A percentile compares a stretch with the other conserved stretches of the same genome.
Evolutionary conservation across 2,113 vertebrate genomes (phyloP).

Genomic region (Nesogale talazaci): DNA sequence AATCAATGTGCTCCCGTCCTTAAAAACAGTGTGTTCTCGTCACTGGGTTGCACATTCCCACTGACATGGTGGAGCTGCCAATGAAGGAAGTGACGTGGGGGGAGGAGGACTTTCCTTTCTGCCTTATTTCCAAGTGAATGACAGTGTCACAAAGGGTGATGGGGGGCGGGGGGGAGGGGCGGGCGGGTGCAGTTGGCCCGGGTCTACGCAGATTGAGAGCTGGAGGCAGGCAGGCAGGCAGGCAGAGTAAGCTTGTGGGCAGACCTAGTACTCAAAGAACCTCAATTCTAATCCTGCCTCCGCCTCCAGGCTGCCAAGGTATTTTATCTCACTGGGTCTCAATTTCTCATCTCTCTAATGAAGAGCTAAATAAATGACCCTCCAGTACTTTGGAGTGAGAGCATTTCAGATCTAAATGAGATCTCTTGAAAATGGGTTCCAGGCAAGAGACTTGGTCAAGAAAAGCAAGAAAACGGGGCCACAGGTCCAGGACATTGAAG

Average conservation of each 20-base stretch:
- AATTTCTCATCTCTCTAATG: slow-evolving; percentile 21
- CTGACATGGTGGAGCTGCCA: slow-evolving; percentile 53
- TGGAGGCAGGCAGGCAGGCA: not conserved
- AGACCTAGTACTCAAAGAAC: not conserved
- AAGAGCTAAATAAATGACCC: slow-evolving; percentile 18
- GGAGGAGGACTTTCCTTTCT: slow-evolving; percentile 21
- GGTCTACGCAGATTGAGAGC: not conserved
- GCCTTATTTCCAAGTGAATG: slow-evolving; percentile 48
- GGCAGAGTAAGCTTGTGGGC: not conserved
- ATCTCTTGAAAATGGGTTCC: not conserved
- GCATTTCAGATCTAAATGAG: not conserved
- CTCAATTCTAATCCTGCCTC: slow-evolving; percentile 19
- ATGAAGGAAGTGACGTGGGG: slow-evolving; percentile 38
- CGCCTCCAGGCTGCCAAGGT: not conserved
- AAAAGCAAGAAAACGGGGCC: not conserved
- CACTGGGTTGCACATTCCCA: slow-evolving; percentile 49
- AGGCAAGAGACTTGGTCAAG: slow-evolving; percentile 1
- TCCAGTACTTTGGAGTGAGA: slow-evolving; percentile 36
- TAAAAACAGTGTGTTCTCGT: slow-evolving; percentile 71
- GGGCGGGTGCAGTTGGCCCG: too few species aligned
- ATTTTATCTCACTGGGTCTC: slow-evolving; percentile 23
- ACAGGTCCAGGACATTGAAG: not conserved
- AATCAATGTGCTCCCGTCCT: slow-evolving; percentile 69
- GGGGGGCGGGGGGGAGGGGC: too few species aligned
- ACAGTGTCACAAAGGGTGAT: not conserved